Evolutionary conservation across 2,797 vertebrate species (phyloP).

Genomic region (Microctenopoma stevenorrisi): DNA sequence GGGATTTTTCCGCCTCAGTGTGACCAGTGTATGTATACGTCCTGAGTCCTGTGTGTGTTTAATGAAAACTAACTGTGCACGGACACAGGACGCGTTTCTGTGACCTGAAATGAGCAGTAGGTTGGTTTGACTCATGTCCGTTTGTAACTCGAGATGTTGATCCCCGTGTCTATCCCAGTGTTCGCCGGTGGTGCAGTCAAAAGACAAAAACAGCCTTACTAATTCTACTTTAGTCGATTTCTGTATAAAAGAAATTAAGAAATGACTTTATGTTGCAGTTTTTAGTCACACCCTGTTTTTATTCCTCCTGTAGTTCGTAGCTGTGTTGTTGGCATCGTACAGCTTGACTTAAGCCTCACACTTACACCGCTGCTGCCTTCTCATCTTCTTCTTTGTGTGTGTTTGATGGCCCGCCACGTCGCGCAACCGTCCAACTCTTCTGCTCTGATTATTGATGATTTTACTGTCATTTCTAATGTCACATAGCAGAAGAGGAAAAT

Average conservation of each 20-base stretch:
- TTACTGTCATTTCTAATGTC: constrained; percentile 58
- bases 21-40: constrained; percentile 80
- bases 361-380: not conserved
- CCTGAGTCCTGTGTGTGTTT: constrained; percentile 16
- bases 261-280: not conserved
- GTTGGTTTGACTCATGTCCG: not conserved
- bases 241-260: not conserved
- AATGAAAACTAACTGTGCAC: constrained; percentile 16
- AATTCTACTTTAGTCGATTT: not conserved
- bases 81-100: constrained; percentile 7
- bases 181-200: constrained; percentile 25
- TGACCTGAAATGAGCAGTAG: constrained; percentile 15
- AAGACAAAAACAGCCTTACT: not conserved
- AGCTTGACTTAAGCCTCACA: constrained; percentile 6
- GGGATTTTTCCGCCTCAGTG: constrained; percentile 83
- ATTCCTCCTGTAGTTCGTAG: not conserved
- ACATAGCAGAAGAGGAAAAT: constrained; percentile 24
- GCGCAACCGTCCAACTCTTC: constrained; percentile 36
- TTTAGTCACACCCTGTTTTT: no score
- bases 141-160: constrained; percentile 22
- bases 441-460: constrained; percentile 58
- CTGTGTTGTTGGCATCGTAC: constrained; percentile 7
- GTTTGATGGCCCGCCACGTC: constrained; percentile 39
- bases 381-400: not conserved
- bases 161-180: constrained; percentile 35